Evolutionary conservation across 2,888 invertebrate genomes (phyloP).

Genomic region (Rapana venosa): DNA sequence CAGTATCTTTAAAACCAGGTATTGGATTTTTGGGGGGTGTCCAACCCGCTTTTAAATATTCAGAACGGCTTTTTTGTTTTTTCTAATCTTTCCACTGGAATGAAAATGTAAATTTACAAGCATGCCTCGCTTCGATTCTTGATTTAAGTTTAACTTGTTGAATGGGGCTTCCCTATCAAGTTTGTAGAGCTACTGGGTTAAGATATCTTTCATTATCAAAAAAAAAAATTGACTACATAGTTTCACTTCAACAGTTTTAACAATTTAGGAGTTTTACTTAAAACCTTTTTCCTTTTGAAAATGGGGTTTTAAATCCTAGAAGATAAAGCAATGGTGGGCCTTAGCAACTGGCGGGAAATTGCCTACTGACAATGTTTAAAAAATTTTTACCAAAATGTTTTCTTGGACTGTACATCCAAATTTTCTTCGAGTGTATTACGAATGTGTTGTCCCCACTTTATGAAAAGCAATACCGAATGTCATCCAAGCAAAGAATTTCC

Average conservation of each 20-base stretch:
- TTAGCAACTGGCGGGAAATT: slow-evolving; percentile 29
- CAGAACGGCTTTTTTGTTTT: background rate
- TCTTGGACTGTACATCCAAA: background rate
- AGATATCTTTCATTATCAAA: slow-evolving; percentile 24
- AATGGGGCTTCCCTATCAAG: background rate
- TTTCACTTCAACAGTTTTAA: background rate
- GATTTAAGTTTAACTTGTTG: slow-evolving; percentile 41
- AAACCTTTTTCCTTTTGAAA: background rate
- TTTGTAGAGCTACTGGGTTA: slow-evolving; percentile 35
- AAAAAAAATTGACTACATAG: slow-evolving; percentile 11
- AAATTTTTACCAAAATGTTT: slow-evolving; percentile 19
- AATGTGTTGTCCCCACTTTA: slow-evolving; percentile 45
- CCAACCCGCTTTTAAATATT: background rate
- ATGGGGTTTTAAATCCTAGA: background rate
- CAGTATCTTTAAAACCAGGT: slow-evolving; percentile 11
- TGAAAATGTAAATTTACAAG: background rate
- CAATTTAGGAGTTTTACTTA: slow-evolving; percentile 12
- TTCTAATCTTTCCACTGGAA: slow-evolving; percentile 42
- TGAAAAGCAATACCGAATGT: slow-evolving; percentile 28
- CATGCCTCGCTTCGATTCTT: slow-evolving; percentile 34
- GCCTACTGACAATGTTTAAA: slow-evolving; percentile 15
- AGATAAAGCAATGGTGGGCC: background rate
- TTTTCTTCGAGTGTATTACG: slow-evolving; percentile 35
- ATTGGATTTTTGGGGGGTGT: slow-evolving; percentile 25
- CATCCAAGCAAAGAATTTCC: slow-evolving; percentile 39